Percentiles rank a stretch among this genome's conserved stretches.
phyloP scores from a whole-genome alignment of 2,113 vertebrate genomes.

The Brachirus orientalis region DNA sequence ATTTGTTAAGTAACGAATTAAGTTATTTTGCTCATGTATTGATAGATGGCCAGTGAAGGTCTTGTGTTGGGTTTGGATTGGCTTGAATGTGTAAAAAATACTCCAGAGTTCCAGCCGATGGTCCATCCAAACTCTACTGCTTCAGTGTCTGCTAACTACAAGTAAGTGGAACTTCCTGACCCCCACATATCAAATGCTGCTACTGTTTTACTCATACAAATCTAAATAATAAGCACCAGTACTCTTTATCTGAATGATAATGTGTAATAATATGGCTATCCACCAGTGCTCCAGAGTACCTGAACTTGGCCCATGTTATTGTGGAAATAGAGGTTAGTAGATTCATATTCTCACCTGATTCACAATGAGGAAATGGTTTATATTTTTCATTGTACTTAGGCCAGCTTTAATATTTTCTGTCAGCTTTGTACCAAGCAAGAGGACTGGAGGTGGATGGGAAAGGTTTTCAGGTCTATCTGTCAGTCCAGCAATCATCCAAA shows the following conservation, averaged over 20 bases:
- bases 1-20: background rate
- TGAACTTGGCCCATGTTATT: slow-evolving; percentile 56
- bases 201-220: no score
- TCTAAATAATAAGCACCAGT: no score
- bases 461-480: slow-evolving; percentile 82
- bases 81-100: slow-evolving; percentile 81
- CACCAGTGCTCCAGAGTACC: slow-evolving; percentile 38
- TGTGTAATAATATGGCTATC: background rate
- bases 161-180: slow-evolving; percentile 72
- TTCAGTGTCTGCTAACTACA: slow-evolving; percentile 79
- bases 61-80: slow-evolving; percentile 82
- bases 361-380: background rate
- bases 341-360: background rate
- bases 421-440: slow-evolving; percentile 88
- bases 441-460: slow-evolving; percentile 88
- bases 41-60: slow-evolving; percentile 84
- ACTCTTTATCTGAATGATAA: background rate
- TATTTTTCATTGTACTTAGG: background rate
- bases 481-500: slow-evolving; percentile 73
- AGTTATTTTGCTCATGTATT: slow-evolving; percentile 18
- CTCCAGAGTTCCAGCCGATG: slow-evolving; percentile 80
- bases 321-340: slow-evolving; percentile 74
- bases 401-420: slow-evolving; percentile 24
- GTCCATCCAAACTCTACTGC: slow-evolving; percentile 72
- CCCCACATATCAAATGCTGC: no score